A percentile compares a stretch with the other conserved stretches of the same genome.
phyloP scores from a whole-genome alignment of 2,797 vertebrate genomes.

The Phalanger gymnotis region DNA sequence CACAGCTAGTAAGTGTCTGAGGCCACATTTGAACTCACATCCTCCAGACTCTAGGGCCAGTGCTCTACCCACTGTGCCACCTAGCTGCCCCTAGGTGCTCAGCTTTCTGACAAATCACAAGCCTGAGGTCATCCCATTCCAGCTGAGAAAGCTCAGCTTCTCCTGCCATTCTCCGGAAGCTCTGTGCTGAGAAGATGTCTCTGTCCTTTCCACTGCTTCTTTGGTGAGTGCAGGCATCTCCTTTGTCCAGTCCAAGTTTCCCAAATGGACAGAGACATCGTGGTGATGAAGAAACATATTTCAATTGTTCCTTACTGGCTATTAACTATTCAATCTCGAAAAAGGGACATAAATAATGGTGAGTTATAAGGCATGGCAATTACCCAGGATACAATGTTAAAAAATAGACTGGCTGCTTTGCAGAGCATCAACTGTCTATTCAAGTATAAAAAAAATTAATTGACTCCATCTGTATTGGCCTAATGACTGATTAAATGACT shows the following conservation, averaged over 20 bases:
- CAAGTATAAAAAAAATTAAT: conserved; percentile 83
- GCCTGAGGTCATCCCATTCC: too few species aligned
- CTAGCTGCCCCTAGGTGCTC: background rate
- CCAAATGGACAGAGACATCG: background rate
- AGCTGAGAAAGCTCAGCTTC: background rate
- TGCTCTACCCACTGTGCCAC: background rate
- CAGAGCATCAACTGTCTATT: conserved; percentile 81
- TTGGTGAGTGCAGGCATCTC: background rate
- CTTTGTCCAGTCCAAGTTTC: background rate
- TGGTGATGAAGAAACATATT: background rate
- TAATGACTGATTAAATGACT: conserved; percentile 87
- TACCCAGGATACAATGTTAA: conserved; percentile 44
- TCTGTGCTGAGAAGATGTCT: background rate
- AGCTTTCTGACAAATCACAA: background rate
- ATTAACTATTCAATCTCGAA: conserved; percentile 15
- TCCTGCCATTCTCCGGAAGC: too few species aligned
- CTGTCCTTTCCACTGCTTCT: background rate
- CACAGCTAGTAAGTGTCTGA: background rate
- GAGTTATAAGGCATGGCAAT: conserved; percentile 47
- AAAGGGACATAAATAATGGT: conserved; percentile 35
- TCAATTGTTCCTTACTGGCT: background rate
- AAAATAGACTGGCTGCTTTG: conserved; percentile 69
- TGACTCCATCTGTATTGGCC: conserved; percentile 86
- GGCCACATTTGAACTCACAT: background rate
- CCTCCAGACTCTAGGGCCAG: too few species aligned